Evolutionary conservation across 2,888 invertebrate species (phyloP).

Genomic region (Aphidius colemani): DNA sequence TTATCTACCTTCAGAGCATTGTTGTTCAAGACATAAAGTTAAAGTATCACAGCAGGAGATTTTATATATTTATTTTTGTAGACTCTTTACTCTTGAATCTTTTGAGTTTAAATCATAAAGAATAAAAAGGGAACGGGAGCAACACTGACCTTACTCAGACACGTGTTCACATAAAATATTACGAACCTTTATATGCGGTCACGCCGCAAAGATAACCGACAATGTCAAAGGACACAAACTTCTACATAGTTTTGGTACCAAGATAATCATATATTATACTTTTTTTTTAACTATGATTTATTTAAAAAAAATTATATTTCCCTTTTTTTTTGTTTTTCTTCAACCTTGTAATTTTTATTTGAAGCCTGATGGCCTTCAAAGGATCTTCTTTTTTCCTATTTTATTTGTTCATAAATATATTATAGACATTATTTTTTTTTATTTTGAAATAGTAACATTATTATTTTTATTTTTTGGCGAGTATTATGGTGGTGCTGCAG

Average conservation of each 20-base stretch:
- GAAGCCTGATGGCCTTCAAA: too few relatives aligned
- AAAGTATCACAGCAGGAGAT: too few relatives aligned
- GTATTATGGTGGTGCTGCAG: too few relatives aligned
- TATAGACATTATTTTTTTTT: not conserved
- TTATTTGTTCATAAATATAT: too few relatives aligned
- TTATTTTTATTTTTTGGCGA: not conserved
- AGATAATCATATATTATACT: slow-evolving; percentile 9
- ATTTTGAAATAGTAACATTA: slow-evolving; percentile 1
- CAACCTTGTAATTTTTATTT: too few relatives aligned
- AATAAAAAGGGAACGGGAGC: slow-evolving; percentile 29
- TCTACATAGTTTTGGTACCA: not conserved
- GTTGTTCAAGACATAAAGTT: too few relatives aligned
- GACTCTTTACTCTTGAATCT: too few relatives aligned
- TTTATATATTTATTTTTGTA: too few relatives aligned
- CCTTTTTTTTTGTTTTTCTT: not conserved
- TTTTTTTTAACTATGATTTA: slow-evolving; percentile 5
- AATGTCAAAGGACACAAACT: not conserved
- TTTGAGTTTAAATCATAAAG: slow-evolving; percentile 3
- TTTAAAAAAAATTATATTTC: not conserved
- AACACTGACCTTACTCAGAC: slow-evolving; percentile 56
- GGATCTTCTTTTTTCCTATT: too few relatives aligned
- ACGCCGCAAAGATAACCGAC: slow-evolving; percentile 36
- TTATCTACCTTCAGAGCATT: too few relatives aligned
- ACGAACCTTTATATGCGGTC: slow-evolving; percentile 38
- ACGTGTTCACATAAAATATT: slow-evolving; percentile 54